Base-by-base conservation (phyloP, 1,140 invertebrate genomes). In the Nasonia vitripennis region DNA sequence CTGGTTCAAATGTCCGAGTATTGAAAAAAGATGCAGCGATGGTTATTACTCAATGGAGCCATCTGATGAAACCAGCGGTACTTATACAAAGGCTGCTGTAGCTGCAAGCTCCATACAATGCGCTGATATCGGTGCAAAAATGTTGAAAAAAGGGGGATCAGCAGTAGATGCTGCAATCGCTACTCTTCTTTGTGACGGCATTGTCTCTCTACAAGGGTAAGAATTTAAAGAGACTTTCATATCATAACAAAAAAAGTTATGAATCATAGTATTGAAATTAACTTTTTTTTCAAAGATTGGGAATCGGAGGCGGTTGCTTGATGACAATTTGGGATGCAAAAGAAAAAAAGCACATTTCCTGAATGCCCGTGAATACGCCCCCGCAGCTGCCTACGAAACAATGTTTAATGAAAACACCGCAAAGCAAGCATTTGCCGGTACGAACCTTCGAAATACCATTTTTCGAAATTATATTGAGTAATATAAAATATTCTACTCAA, bases 121-220 rank as follows among this genome's bases (percentile, higher is more conserved):
- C 71, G 88, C 91, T 2, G 62, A 88, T 41, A 89, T 91, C 74
- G 90, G 91, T 23, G 78, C 68, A 55, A 89, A 94, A 70, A 94
- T 96, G 17, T 88, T 98, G 4, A 86, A 93, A 55, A 92, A 93
- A 80, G 95, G 95, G 80, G 97, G 97, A 1, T 95, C 95, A 83
- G 97, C 96, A 6, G 96, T 97, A 0, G 97, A 98, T 93, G 96
- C 96, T 7, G 96, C 96, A 0, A 96, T 98, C 62, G 95, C 96
- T 0, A 92, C 95, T 0, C 89, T 97, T 68, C 94, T 98, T 31
- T 98, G 97, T 90, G 95, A 97, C 87, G 96, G 97, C 0, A 95
- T 98, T 2, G 94, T 97, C 6, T 96, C 97, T 88, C 93, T 96
- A 12, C 96, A 97, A 87, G 96, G 90, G 90, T 91, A 81, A n/a